A percentile compares a stretch with the other conserved stretches of the same genome.
These are phyloP conservation scores for Pogoniulus pusillus DNA, from an alignment of 2,797 vertebrate species.

Conservation along the genomic window DNA sequence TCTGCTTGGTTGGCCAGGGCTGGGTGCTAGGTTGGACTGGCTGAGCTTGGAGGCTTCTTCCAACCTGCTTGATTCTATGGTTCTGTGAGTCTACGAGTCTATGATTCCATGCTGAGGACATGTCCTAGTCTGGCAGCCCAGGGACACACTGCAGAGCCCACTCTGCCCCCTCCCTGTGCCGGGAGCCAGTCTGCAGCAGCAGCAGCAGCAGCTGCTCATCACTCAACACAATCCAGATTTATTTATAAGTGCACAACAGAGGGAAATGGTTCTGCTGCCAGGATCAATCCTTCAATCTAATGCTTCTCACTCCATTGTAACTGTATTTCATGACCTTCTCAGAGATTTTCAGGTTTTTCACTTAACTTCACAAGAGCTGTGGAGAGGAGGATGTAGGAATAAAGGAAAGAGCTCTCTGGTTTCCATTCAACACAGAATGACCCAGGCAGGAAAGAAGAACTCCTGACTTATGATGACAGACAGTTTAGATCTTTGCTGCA, in stretches of 20 bases:
- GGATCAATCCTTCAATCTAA: conserved; percentile 74
- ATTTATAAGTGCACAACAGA: conserved; percentile 63
- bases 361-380: conserved; percentile 40
- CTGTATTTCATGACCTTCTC: conserved; percentile 58
- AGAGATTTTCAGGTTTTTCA: conserved; percentile 35
- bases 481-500: neutral
- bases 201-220: neutral
- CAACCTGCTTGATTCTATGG: too few relatives aligned
- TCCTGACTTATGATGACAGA: neutral
- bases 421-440: neutral
- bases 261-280: conserved; percentile 69
- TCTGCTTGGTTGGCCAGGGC: too few relatives aligned
- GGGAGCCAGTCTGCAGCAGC: neutral
- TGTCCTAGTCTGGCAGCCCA: neutral
- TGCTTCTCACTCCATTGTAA: conserved; percentile 68
- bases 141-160: neutral
- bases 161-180: neutral
- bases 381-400: neutral
- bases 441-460: neutral
- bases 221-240: conserved; percentile 53
- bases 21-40: too few relatives aligned
- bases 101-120: neutral
- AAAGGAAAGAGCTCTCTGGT: neutral
- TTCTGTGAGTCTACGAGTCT: too few relatives aligned
- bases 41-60: too few relatives aligned